Evolutionary conservation across 2,888 invertebrate genomes (phyloP).

Genomic region (Heterodera filipjevi): DNA sequence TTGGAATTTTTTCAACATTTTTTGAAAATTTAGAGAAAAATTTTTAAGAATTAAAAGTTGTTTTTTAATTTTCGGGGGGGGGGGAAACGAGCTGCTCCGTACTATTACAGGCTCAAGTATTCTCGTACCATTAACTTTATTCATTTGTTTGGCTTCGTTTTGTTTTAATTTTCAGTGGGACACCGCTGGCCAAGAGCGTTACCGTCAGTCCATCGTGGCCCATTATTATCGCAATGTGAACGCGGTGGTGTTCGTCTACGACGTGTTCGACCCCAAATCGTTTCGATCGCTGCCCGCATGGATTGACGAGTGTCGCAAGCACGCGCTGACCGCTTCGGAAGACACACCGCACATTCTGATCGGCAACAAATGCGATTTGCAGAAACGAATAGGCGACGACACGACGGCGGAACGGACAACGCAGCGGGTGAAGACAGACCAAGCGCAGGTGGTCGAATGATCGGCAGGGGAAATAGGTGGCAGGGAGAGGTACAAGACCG

Average conservation of each 20-base stretch:
- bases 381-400: background rate
- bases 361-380: constrained; percentile 80
- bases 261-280: constrained; percentile 68
- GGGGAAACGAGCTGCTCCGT: too few species aligned
- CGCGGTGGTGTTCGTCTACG: constrained; percentile 84
- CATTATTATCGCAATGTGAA: constrained; percentile 83
- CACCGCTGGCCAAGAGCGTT: constrained; percentile 81
- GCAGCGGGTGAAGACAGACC: constrained; percentile 74
- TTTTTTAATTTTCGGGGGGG: too few species aligned
- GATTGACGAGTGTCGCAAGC: constrained; percentile 78
- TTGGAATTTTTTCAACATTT: too few species aligned
- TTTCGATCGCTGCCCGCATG: constrained; percentile 72
- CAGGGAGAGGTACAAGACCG: too few species aligned
- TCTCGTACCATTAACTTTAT: constrained; percentile 18
- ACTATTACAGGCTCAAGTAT: too few species aligned
- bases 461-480: background rate
- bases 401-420: constrained; percentile 47
- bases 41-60: too few species aligned
- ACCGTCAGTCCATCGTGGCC: constrained; percentile 80
- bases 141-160: constrained; percentile 24
- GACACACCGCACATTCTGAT: constrained; percentile 77
- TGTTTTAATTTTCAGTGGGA: constrained; percentile 65
- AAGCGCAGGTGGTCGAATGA: constrained; percentile 73
- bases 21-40: too few species aligned
- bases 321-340: constrained; percentile 64